Base-by-base conservation (phyloP, 2,888 invertebrate species). In the Sthenelais limicola region DNA sequence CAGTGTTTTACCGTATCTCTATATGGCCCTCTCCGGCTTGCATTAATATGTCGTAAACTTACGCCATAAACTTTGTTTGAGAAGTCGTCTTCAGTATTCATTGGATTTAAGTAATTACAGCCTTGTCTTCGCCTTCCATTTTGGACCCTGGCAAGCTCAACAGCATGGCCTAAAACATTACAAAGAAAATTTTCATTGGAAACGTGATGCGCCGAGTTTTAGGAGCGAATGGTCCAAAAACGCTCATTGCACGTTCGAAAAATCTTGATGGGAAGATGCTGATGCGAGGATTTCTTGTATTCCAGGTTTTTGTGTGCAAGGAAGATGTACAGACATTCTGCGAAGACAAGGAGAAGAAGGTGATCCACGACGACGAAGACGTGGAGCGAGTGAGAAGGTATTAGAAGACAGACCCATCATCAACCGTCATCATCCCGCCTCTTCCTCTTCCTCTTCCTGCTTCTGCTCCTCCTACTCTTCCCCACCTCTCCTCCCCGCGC, bases 321-420 rank as follows among this genome's bases (percentile, higher is more conserved):
- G 68, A 68, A 48, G 68, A 68, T 68, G 62, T 62, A 26, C 47
- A 48, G 32, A 43, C 49, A n/a, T 68, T 68, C 32, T 68, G 47
- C 30, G 48, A 68, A 49, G 49, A 68, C 68, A 68, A 68, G 68
- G 68, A 68, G 18, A 49, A 47, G 68, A 68, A 47, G 32, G 32
- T 43, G 12, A 28, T 68, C 48, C 9, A 32, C 32, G 68, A 88
- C 77, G 89, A 91, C 82, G 88, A 88, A 9, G 89, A 89, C 76
- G 89, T 91, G 24, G 91, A 91, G 79, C 86, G 91, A 71, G 89
- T 89, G 30, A 84, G 90, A 76, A 76, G 80, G 80, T 80, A 51
- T 62, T 62, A 62, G 7, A 26, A 62, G 12, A 43, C 43, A 12
- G 43, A 12, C 12, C 18, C 18, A 9, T 12, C 43, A 43, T 43